phyloP scores from a whole-genome alignment of 2,113 vertebrate species.

The Ceyx margarethae region DNA sequence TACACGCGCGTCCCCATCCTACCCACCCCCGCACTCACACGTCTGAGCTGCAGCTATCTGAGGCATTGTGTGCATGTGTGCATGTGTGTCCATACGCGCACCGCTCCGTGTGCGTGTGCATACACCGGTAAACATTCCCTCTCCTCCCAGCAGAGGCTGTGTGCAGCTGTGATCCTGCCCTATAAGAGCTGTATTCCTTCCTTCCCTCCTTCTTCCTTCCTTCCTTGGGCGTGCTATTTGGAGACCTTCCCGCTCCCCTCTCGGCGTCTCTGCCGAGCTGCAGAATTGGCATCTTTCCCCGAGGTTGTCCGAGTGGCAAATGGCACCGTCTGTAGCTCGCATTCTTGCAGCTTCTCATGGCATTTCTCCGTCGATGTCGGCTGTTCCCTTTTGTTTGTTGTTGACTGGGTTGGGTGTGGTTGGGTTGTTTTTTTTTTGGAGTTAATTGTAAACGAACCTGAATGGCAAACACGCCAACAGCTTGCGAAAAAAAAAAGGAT shows the following conservation, averaged over 20 bases:
- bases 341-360: slow-evolving; percentile 67
- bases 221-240: slow-evolving; percentile 27
- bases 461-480: slow-evolving; percentile 73
- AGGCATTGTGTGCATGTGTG: neutral
- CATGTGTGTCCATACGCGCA: slow-evolving; percentile 21
- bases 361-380: slow-evolving; percentile 69
- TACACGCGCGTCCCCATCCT: neutral
- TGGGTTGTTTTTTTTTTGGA: slow-evolving; percentile 51
- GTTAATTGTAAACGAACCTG: slow-evolving; percentile 77
- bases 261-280: slow-evolving; percentile 48
- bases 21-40: neutral
- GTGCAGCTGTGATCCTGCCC: slow-evolving; percentile 55
- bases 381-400: slow-evolving; percentile 79
- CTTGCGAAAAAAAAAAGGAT: neutral
- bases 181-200: slow-evolving; percentile 37
- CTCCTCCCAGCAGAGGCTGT: slow-evolving; percentile 75
- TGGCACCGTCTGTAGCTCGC: slow-evolving; percentile 65
- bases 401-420: slow-evolving; percentile 71
- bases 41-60: neutral
- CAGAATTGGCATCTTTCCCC: slow-evolving; percentile 72
- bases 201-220: slow-evolving; percentile 40
- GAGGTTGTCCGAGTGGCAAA: slow-evolving; percentile 67
- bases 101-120: slow-evolving; percentile 15
- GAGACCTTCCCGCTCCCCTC: slow-evolving; percentile 52
- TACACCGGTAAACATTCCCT: slow-evolving; percentile 55